Base-by-base conservation (phyloP, 2,797 vertebrate genomes). In the Enteromius fasciolatus region DNA sequence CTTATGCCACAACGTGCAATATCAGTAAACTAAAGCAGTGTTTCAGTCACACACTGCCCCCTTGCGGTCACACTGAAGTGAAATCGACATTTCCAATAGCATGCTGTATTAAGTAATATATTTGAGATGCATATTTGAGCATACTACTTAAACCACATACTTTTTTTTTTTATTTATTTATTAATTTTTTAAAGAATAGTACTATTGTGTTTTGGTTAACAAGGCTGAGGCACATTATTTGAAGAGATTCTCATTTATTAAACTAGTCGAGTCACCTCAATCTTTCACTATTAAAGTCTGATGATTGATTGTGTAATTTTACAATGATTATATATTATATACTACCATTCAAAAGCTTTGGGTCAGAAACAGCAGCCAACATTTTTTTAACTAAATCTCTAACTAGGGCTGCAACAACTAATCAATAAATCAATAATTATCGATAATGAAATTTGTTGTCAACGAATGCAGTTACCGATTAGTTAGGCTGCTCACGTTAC, bases 11-110 rank as follows among this genome's bases (percentile, higher is more conserved):
- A 23, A 57, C 0, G 9, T 44, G 23, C 68, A 69, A 10, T 17
- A 20, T 5, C 6, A 57, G 2, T 1, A 23, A 1, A 66, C 20
- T 5, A 20, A 59, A 64, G 3, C 4, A 20, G 2, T 52, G 20
- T 23, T 54, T 48, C 39, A 48, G 57, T 54, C 44, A 67, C 57
- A 84, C 39, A 76, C 82, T 89, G 76, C 77, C 67, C 85, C 83
- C 85, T 79, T 54, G 36, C 87, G 88, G 67, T 52, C 2, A 66
- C 2, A 20, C n/a, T n/a, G 44, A 46, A 18, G 5, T 76, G 20
- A 36, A 76, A 72, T 31, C 2, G 1, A 44, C 1, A 8, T 11
- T 76, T 76, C 1, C 36, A 76, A 41, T 46, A n/a, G 5, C 28
- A 14, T 44, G 44, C 44, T 44, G 41, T 12, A 12, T 44, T 44